phyloP scores from a whole-genome alignment of 2,888 invertebrate species.

The Steinernema carpocapsae region DNA sequence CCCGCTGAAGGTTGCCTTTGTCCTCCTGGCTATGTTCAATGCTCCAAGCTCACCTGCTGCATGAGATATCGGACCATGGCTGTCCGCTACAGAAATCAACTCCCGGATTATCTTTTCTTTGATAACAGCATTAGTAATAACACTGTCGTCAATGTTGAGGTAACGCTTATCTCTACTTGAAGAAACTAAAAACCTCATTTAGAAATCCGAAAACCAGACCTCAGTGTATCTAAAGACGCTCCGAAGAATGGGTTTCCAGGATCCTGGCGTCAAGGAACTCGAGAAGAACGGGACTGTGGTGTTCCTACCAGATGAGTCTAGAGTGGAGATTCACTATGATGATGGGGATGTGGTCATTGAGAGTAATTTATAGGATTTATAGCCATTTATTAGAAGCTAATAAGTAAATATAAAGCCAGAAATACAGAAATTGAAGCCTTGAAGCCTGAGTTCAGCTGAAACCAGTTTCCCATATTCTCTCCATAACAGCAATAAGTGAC shows the following conservation, averaged over 20 bases:
- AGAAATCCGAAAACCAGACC: background rate
- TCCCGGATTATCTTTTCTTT: constrained; percentile 36
- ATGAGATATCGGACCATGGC: constrained; percentile 40
- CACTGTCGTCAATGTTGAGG: background rate
- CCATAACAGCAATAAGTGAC: constrained; percentile 10
- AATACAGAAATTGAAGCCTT: too few species aligned
- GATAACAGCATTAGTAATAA: constrained; percentile 29
- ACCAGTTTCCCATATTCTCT: background rate
- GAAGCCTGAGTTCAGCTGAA: too few species aligned
- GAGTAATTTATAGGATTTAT: too few species aligned
- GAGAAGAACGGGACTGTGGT: constrained; percentile 9
- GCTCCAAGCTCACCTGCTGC: constrained; percentile 38
- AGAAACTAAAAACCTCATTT: too few species aligned
- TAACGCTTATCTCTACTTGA: too few species aligned
- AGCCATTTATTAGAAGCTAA: background rate
- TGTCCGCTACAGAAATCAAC: constrained; percentile 36
- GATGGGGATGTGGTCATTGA: background rate
- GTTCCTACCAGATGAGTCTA: background rate
- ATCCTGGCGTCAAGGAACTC: background rate
- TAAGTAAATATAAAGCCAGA: constrained; percentile 11
- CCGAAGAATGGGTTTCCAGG: background rate
- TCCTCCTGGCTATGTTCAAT: constrained; percentile 39
- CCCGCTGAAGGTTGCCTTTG: constrained; percentile 33
- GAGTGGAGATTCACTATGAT: constrained; percentile 16
- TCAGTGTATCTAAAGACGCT: constrained; percentile 1